Percentiles rank a stretch among this genome's conserved stretches.
These are phyloP conservation scores for Pachymerium ferrugineum DNA, from an alignment of 2,888 invertebrate genomes.

Conservation along the genomic window DNA sequence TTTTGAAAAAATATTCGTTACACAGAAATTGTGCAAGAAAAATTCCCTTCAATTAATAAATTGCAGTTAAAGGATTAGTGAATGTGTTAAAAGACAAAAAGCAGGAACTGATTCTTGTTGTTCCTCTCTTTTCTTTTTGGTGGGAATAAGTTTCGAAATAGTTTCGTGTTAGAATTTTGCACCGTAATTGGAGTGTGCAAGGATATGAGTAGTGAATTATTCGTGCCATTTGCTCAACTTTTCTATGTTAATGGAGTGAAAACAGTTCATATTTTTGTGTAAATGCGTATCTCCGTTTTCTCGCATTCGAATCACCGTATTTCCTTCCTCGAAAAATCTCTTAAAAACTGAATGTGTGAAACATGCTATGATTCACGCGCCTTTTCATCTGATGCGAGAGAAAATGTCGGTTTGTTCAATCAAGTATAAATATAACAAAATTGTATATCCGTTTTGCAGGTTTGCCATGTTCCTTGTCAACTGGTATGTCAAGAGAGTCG, in stretches of 20 bases:
- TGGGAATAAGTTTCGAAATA: not conserved
- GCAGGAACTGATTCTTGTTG: not conserved
- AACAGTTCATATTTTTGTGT: not conserved
- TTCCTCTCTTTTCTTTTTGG: not conserved
- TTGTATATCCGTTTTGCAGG: not conserved
- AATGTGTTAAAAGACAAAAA: not conserved
- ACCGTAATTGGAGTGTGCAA: not conserved
- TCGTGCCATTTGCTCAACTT: constrained; percentile 1
- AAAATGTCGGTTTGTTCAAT: too few species aligned
- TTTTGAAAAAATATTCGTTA: too few species aligned
- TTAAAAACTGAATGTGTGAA: too few species aligned
- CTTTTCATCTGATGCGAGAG: not conserved
- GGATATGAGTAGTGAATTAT: constrained; percentile 8
- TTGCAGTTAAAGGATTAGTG: too few species aligned
- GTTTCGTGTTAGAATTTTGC: not conserved
- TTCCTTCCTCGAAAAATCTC: not conserved
- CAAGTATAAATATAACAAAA: too few species aligned
- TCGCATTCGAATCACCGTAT: not conserved
- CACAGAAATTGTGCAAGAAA: too few species aligned
- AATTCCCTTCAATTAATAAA: too few species aligned
- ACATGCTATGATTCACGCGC: not conserved
- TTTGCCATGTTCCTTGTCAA: constrained; percentile 21
- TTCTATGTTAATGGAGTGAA: constrained; percentile 3
- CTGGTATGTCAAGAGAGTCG: constrained; percentile 2
- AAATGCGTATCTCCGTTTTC: not conserved